phyloP scores from a whole-genome alignment of 2,113 vertebrate species.

The Cebidichthys violaceus region DNA sequence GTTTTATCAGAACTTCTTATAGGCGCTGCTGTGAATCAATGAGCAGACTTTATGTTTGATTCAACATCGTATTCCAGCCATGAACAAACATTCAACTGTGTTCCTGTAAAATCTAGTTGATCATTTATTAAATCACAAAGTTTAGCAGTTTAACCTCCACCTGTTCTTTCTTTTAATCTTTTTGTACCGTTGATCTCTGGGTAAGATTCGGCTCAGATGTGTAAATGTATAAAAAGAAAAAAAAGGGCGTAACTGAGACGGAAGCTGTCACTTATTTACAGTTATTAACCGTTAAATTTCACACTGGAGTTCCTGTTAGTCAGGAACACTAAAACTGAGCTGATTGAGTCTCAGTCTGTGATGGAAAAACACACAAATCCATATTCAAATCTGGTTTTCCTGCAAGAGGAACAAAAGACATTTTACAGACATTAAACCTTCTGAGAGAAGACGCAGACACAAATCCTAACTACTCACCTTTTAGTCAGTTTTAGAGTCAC shows the following conservation, averaged over 20 bases:
- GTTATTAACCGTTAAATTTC: not conserved
- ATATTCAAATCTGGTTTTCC: slow-evolving; percentile 38
- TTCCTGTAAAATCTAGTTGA: not conserved
- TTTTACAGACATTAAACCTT: not conserved
- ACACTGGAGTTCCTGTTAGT: too few species aligned
- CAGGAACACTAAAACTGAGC: too few species aligned
- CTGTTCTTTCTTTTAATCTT: not conserved
- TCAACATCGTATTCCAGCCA: too few species aligned
- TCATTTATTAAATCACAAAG: not conserved
- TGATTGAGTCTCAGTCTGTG: too few species aligned
- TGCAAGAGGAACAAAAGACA: not conserved
- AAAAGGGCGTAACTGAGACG: not conserved
- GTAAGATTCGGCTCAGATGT: too few species aligned
- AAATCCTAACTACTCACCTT: not conserved
- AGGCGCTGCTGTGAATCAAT: too few species aligned
- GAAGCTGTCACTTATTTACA: too few species aligned
- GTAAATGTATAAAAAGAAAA: not conserved
- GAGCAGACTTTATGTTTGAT: too few species aligned
- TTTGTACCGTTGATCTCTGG: too few species aligned
- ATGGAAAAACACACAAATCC: not conserved
- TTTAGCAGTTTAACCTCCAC: not conserved
- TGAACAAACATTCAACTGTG: not conserved
- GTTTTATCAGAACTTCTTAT: too few species aligned
- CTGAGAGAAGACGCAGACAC: not conserved
- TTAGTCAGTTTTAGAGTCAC: too few species aligned